Evolutionary conservation across 2,888 invertebrate species (phyloP), one percentile per base, ranked within the genome.

Genomic region (Ochropleura leucogaster): DNA sequence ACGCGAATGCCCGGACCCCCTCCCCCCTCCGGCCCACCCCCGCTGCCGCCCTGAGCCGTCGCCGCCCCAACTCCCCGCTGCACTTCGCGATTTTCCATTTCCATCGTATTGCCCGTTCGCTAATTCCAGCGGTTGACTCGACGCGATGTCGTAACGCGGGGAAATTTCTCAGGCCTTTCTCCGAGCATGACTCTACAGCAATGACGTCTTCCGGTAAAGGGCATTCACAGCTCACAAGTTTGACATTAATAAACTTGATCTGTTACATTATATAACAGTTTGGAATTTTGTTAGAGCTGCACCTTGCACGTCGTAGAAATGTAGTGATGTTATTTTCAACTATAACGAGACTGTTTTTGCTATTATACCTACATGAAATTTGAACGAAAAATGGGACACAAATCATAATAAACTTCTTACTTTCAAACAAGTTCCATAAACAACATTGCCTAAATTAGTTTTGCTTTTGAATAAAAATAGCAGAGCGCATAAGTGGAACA

Each of bases 71-170:
- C 83, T 84, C 91, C 87, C 88, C 89, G 90, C 88, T 93, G 93
- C 93, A 94, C 93, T 93, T 94, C 93, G 95, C 95, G 93, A 95
- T 96, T 96, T 96, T 95, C 95, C 95, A 96, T 95, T 96, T 95
- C 92, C 95, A 95, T 91, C 92, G 90, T 89, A 85, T 85, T 90
- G 91, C 93, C 90, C 90, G 88, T 91, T 93, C 90, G 91, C 93
- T 94, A 94, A 94, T 93, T 94, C 92, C 92, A 93, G 91, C 91
- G 89, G 89, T 90, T 88, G 88, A 87, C 90, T 89, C 87, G 87
- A 82, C 80, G 68, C 88, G 91, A 90, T 95, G 92, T 93, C 93
- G 92, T 95, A 94, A 95, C 91, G 89, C 86, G 89, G 90, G 90
- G 92, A 93, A 93, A 93, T 93, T 92, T 93, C 92, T 91, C 89